Base-by-base conservation (phyloP, 2,888 invertebrate species). In the Folsomia manolachei region DNA sequence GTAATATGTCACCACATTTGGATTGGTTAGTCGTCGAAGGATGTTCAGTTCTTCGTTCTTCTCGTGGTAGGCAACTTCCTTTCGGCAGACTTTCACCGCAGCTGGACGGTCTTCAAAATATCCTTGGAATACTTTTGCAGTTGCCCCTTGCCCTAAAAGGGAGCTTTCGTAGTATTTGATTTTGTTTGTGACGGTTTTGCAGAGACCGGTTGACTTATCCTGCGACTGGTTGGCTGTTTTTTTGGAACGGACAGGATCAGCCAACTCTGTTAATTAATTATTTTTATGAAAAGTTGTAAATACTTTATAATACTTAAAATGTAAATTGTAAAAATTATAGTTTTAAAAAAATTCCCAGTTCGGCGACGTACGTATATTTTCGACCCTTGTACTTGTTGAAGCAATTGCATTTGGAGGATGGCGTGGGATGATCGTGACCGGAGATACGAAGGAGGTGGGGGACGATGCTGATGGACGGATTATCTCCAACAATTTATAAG, bases 21-120 rank as follows among this genome's bases (percentile, higher is more conserved):
- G 60, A 60, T 60, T 7, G 23, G 4, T 60, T 11, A 60, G n/a
- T 60, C n/a, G 4, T n/a, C 60, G n/a, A 7, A 60, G 4, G 60
- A 60, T 60, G n/a, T 60, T n/a, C n/a, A 60, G n/a, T n/a, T 60
- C 60, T 23, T 60, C n/a, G n/a, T 60, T 60, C 60, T 60, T 60
- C n/a, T 60, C 60, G 60, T 60, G 60, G 60, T 60, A 21, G 19
- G n/a, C n/a, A 19, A 60, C n/a, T 4, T 60, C 60, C n/a, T 60
- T 60, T 4, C 9, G 60, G 23, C 19, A 60, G 9, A 60, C n/a
- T 60, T 60, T 60, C n/a, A 60, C 60, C 4, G 60, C 60, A 60
- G 60, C 60, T n/a, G 4, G 4, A 4, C 60, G 7, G 23, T 4
- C n/a, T n/a, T 60, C 60, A 21, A 60, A 60, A n/a, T 60, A 60